Evolutionary conservation across 2,888 invertebrate genomes (phyloP).

Genomic region (Rhyacophila evoluta): DNA sequence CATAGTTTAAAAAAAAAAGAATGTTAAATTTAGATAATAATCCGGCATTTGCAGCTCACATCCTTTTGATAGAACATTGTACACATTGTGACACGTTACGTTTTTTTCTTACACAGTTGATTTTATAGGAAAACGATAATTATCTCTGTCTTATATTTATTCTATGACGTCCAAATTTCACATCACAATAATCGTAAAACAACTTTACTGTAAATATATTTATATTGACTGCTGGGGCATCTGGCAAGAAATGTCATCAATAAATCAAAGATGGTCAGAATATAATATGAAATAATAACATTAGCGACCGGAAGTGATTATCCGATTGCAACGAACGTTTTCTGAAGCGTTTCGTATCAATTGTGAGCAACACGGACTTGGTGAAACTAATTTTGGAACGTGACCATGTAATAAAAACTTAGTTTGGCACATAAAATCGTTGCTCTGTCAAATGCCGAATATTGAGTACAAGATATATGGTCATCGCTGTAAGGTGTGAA

Average conservation of each 20-base stretch:
- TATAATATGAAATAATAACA: background rate
- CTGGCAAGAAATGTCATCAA: background rate
- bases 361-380: background rate
- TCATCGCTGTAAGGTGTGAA: too few relatives aligned
- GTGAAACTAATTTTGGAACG: constrained; percentile 19
- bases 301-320: constrained; percentile 17
- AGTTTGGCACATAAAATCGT: background rate
- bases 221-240: background rate
- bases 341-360: background rate
- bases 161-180: background rate
- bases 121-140: too few relatives aligned
- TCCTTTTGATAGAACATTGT: too few relatives aligned
- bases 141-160: background rate
- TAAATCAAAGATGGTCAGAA: background rate
- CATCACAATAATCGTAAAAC: background rate
- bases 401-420: background rate
- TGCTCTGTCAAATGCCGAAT: too few relatives aligned
- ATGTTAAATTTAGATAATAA: too few relatives aligned
- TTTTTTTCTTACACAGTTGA: too few relatives aligned
- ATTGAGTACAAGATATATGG: too few relatives aligned
- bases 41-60: too few relatives aligned
- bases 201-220: background rate
- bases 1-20: too few relatives aligned
- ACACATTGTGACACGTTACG: too few relatives aligned
- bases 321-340: background rate